Percentiles rank a stretch among this genome's conserved stretches.
Conservation (phyloP, 2,113 vertebrate species). For the Callithrix jacchus region DNA sequence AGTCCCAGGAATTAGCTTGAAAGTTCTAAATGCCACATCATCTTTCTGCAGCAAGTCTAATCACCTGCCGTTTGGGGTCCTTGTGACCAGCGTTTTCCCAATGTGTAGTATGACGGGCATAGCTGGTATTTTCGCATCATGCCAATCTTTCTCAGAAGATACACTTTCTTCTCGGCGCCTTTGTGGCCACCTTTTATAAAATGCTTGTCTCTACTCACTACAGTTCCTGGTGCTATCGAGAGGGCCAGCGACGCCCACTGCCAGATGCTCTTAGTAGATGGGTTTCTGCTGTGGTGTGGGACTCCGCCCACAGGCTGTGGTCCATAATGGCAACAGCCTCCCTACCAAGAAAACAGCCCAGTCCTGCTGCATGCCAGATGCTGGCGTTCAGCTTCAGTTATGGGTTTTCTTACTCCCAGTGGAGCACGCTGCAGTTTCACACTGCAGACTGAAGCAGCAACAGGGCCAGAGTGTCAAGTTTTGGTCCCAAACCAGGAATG, state of each 20-base stretch:
- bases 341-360: not conserved
- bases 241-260: fast-evolving
- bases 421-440: not conserved
- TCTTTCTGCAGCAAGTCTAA: not conserved
- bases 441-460: not conserved
- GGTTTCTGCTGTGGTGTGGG: too few relatives aligned
- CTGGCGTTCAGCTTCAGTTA: not conserved
- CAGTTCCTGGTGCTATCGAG: not conserved
- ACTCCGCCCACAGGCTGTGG: not conserved
- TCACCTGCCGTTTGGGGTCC: not conserved
- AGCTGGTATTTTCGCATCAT: not conserved
- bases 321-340: not conserved
- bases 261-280: not conserved
- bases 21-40: not conserved
- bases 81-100: not conserved
- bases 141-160: not conserved
- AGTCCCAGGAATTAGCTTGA: not conserved
- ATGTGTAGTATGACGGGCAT: not conserved
- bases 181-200: not conserved
- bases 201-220: not conserved
- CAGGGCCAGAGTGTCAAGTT: not conserved
- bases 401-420: not conserved
- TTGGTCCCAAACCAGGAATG: not conserved
- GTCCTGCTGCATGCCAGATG: not conserved
- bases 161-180: not conserved